Conservation (phyloP, 2,113 vertebrate genomes). For the Alosa alosa region DNA sequence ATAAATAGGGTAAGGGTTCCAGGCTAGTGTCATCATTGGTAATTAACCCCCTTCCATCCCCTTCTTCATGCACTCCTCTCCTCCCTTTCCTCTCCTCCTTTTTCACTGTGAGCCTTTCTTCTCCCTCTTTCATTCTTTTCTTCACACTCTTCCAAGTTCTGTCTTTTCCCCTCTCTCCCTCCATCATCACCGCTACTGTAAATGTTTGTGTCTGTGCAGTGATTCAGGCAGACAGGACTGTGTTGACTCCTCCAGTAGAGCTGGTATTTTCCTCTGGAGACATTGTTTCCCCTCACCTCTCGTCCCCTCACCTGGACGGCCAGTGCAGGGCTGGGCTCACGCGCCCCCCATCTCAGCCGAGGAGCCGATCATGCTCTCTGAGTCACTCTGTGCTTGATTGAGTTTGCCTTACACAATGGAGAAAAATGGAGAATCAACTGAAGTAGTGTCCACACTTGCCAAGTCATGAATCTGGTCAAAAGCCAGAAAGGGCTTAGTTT, state of each 20-base stretch:
- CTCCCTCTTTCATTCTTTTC: neutral
- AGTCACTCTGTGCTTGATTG: neutral
- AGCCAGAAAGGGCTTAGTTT: neutral
- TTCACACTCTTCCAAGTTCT: neutral
- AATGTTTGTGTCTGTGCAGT: conserved; percentile 17
- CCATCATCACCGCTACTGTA: neutral
- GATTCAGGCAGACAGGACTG: neutral
- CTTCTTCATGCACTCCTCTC: neutral
- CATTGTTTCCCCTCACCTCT: conserved; percentile 7
- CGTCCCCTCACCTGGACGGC: neutral
- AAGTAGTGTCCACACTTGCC: neutral
- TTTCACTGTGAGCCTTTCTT: neutral
- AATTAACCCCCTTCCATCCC: neutral
- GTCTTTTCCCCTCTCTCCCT: neutral
- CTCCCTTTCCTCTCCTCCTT: neutral
- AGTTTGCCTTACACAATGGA: conserved; percentile 12
- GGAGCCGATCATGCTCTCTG: neutral
- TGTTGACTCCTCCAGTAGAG: neutral
- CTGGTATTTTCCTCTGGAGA: neutral
- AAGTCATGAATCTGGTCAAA: neutral
- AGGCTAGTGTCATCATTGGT: neutral
- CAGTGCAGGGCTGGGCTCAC: neutral
- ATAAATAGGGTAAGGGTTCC: neutral
- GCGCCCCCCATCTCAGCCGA: neutral
- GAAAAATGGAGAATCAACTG: neutral